Evolutionary conservation across 2,888 invertebrate genomes (phyloP), one percentile per base, ranked within the genome.

Genomic region (Sympetrum striolatum): DNA sequence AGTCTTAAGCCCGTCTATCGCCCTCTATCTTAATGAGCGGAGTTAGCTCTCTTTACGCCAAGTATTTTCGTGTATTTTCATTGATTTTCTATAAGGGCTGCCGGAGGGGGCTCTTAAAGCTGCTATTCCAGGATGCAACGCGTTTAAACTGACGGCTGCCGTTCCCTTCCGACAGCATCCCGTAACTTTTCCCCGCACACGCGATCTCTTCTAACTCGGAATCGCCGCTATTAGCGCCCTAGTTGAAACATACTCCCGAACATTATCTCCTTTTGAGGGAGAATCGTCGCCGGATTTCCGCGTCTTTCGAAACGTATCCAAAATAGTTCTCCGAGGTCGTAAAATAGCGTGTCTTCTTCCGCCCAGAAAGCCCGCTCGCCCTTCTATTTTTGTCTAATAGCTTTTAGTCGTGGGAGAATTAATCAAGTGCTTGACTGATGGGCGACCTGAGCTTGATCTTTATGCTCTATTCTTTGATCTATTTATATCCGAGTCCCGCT

Each of bases 1-100:
- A 6, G 10, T 53, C 18, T 18, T 18, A 25, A 14, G 3, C 31
- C 3, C 12, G 5, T 25, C 0, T 8, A 73, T 73, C 31, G 31
- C 1, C 15, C 4, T 31, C 14, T 0, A 14, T 73, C 73, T 73
- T 73, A 73, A 25, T 31, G 53, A 53, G 53, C 73, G 15, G 0
- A 73, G 73, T 31, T 31, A 25, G 25, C 73, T 73, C 73, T 73
- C n/a, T 39, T 37, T 15, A 22, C 86, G 60, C 37, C n/a, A 39
- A 86, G 60, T 86, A 86, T 86, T 86, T 86, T 86, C 86, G 37
- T 86, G 86, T 86, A 86, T 86, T 86, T 48, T 86, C 86, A 86
- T 86, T 60, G 86, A 86, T 86, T 86, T 86, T 86, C 86, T 86
- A 86, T 86, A 48, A 86, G 86, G 60, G 86, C 86, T 18, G 86